Percentiles rank a stretch among this genome's conserved stretches.
Conservation (phyloP, 2,797 vertebrate genomes). For the Chromobotia macracanthus region DNA sequence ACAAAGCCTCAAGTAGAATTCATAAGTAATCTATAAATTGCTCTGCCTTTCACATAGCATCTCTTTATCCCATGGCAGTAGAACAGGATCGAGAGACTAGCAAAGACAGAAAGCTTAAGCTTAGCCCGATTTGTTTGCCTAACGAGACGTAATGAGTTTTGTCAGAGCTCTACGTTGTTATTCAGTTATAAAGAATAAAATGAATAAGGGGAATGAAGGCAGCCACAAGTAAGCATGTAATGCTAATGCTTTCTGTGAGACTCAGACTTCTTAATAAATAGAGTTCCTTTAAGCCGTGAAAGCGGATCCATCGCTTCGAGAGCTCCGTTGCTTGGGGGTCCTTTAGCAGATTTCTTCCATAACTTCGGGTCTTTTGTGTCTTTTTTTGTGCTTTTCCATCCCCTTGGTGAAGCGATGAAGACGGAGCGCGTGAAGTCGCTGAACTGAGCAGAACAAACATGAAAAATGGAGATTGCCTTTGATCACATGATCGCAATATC, state of each 20-base stretch:
- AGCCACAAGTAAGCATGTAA: conserved; percentile 36
- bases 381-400: conserved; percentile 4
- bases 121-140: conserved; percentile 55
- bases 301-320: conserved; percentile 22
- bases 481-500: conserved; percentile 40
- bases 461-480: neutral
- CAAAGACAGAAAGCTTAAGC: conserved; percentile 25
- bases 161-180: conserved; percentile 37
- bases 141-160: conserved; percentile 47
- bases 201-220: conserved; percentile 44
- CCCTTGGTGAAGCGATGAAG: conserved; percentile 22
- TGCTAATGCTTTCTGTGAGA: conserved; percentile 34
- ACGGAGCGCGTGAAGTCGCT: neutral
- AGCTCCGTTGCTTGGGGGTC: neutral
- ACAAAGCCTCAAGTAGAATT: conserved; percentile 38
- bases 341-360: conserved; percentile 21
- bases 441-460: conserved; percentile 12
- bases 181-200: conserved; percentile 49
- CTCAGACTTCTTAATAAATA: conserved; percentile 18
- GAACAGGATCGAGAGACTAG: conserved; percentile 5
- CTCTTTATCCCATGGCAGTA: conserved; percentile 26
- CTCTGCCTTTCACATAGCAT: conserved; percentile 21
- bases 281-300: conserved; percentile 33
- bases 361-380: conserved; percentile 31
- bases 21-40: conserved; percentile 39